These are phyloP conservation scores for Melanargia galathea DNA, from an alignment of 2,888 invertebrate genomes.

Conservation along the genomic window DNA sequence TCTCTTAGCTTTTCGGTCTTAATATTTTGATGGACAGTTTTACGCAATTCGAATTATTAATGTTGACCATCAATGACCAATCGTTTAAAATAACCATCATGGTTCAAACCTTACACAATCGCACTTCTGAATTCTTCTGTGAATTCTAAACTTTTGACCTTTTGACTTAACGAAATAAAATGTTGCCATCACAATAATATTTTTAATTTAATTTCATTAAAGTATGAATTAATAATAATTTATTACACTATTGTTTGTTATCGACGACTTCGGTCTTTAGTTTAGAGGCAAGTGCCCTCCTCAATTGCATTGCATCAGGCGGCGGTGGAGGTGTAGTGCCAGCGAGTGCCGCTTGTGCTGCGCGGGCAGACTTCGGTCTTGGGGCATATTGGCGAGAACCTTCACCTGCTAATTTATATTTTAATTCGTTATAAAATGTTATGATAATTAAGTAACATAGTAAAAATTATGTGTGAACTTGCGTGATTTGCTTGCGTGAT, in stretches of 20 bases:
- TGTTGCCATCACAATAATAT: conserved; percentile 17
- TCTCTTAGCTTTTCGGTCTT: too few species aligned
- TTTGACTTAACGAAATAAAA: not conserved
- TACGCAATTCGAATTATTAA: too few species aligned
- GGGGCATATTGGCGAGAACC: conserved; percentile 70
- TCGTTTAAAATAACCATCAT: too few species aligned
- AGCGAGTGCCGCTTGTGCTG: conserved; percentile 86
- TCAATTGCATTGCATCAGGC: conserved; percentile 87
- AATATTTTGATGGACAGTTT: too few species aligned
- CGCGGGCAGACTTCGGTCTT: conserved; percentile 88
- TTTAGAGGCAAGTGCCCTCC: conserved; percentile 91
- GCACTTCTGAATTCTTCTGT: too few species aligned
- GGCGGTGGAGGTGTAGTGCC: conserved; percentile 72
- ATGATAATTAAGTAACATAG: not conserved
- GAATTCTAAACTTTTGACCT: not conserved
- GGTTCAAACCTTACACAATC: too few species aligned
- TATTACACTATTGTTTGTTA: conserved; percentile 48
- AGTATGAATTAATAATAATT: not conserved
- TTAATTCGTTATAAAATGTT: conserved; percentile 10
- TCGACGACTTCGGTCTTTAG: conserved; percentile 93
- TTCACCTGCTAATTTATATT: conserved; percentile 53
- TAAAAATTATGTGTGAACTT: too few species aligned
- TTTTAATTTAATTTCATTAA: too few species aligned
- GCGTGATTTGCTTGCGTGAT: too few species aligned
- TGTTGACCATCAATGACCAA: too few species aligned